These are phyloP conservation scores for Bovichtus diacanthus DNA, from an alignment of 2,797 vertebrate genomes.

Conservation along the genomic window DNA sequence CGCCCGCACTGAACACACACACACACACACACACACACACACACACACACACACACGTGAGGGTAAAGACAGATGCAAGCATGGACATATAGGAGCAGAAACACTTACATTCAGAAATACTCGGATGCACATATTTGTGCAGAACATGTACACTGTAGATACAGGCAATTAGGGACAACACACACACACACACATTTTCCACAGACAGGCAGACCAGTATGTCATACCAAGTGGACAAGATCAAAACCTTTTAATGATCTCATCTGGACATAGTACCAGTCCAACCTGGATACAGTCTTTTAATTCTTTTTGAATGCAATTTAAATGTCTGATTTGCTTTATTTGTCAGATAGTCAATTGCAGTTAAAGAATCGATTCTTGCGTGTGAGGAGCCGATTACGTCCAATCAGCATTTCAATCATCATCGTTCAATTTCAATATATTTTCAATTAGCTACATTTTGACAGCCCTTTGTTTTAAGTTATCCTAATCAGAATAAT, in stretches of 20 bases:
- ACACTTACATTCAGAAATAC: slow-evolving; percentile 44
- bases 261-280: background rate
- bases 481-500: background rate
- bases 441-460: slow-evolving; percentile 31
- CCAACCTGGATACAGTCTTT: background rate
- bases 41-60: slow-evolving; percentile 39
- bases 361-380: slow-evolving; percentile 3
- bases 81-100: slow-evolving; percentile 54
- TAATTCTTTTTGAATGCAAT: background rate
- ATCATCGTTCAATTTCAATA: slow-evolving; percentile 7
- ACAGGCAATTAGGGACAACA: slow-evolving; percentile 25
- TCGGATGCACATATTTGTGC: slow-evolving; percentile 34
- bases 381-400: background rate
- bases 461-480: background rate
- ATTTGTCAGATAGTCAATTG: slow-evolving; percentile 19
- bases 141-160: background rate
- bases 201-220: slow-evolving; percentile 70
- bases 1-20: slow-evolving; percentile 71
- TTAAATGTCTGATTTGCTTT: background rate
- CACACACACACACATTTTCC: slow-evolving; percentile 45
- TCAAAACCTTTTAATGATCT: background rate
- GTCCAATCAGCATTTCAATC: slow-evolving; percentile 36
- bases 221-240: slow-evolving; percentile 43
- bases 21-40: slow-evolving; percentile 50
- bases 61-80: slow-evolving; percentile 64